Conservation (phyloP, 2,113 vertebrate species). For the Pterocles burchelli region DNA sequence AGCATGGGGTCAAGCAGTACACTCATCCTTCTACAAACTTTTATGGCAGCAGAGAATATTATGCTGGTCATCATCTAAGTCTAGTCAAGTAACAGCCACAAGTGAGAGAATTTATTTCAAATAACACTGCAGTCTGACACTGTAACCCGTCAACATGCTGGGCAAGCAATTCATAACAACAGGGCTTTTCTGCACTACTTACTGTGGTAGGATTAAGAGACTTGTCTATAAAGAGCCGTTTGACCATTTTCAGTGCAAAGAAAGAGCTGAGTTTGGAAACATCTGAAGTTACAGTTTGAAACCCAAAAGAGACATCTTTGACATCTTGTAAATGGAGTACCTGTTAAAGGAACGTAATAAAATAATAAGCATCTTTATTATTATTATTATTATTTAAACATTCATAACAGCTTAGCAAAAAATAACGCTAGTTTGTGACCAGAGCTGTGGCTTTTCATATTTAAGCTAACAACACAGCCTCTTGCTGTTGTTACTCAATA, state of each 20-base stretch:
- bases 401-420: neutral
- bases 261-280: slow-evolving; percentile 79
- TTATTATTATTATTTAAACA: neutral
- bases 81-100: neutral
- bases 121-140: neutral
- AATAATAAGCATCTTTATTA: neutral
- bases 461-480: neutral
- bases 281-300: slow-evolving; percentile 80
- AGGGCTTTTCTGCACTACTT: slow-evolving; percentile 44
- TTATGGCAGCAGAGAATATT: neutral
- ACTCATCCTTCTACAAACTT: neutral
- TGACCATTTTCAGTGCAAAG: slow-evolving; percentile 79
- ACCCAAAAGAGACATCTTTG: slow-evolving; percentile 81
- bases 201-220: slow-evolving; percentile 75
- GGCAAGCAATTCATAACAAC: neutral
- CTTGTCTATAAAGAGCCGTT: slow-evolving; percentile 78
- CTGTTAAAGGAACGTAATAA: slow-evolving; percentile 58
- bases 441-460: neutral
- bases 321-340: slow-evolving; percentile 81
- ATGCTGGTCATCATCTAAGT: neutral
- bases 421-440: neutral
- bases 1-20: neutral
- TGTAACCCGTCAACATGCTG: neutral
- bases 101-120: neutral
- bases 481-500: neutral